These are phyloP conservation scores for Gorsachius goisagi DNA, from an alignment of 2,113 vertebrate genomes.

Conservation along the genomic window DNA sequence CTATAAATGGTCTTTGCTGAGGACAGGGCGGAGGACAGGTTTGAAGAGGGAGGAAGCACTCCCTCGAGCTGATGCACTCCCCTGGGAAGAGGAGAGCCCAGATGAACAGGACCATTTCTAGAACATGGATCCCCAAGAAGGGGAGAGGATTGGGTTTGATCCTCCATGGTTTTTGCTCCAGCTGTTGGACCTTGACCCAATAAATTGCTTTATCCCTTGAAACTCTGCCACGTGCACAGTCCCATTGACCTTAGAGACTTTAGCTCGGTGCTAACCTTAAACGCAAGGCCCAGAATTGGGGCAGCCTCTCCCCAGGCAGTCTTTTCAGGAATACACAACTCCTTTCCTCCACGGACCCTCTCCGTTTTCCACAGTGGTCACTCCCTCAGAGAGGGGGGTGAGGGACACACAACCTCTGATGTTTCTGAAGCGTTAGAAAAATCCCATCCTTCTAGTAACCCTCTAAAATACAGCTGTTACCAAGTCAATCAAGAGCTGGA, in stretches of 20 bases:
- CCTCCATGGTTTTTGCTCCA: not conserved
- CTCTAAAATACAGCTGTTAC: not conserved
- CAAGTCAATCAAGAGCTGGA: not conserved
- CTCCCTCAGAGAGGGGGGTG: not conserved
- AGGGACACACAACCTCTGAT: not conserved
- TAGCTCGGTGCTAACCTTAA: not conserved
- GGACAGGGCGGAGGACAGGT: not conserved
- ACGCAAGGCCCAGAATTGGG: not conserved
- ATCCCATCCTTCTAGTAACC: not conserved
- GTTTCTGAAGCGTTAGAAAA: not conserved
- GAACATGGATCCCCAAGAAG: not conserved
- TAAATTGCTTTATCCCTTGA: not conserved
- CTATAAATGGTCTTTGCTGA: conserved; percentile 22
- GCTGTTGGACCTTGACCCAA: not conserved
- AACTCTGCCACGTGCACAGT: not conserved
- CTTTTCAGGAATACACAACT: not conserved
- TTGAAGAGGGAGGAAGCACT: not conserved
- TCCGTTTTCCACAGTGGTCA: not conserved
- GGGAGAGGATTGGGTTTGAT: not conserved
- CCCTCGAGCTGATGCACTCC: not conserved
- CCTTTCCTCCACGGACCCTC: not conserved
- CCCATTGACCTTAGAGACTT: not conserved
- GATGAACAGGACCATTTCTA: not conserved
- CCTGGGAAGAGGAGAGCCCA: not conserved
- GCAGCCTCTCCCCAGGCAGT: not conserved